Base-by-base conservation (phyloP, 2,797 vertebrate species). In the Diplodus sargus region DNA sequence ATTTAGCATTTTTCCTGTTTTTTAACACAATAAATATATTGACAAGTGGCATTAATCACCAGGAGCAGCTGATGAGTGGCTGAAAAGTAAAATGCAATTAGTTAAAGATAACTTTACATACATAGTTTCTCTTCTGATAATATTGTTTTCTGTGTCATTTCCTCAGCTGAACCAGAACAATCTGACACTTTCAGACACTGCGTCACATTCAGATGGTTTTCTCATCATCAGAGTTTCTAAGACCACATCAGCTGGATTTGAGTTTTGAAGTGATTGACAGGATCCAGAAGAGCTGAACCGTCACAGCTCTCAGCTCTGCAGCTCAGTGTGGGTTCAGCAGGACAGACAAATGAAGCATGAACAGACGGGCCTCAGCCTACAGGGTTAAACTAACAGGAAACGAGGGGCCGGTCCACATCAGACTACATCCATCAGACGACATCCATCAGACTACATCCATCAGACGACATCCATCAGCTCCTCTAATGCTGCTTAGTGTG, bases 321-420 rank as follows among this genome's bases (percentile, higher is more conserved):
- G 1, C 34, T 62, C 48, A 45, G 59, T 43, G 5, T 13, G 16
- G 15, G 4, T 14, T 47, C 16, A 49, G 47, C 51, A 13, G 34
- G 42, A 4, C 43, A 3, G 48, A 49, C 65, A 30, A 4, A n/a
- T 1, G 34, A 42, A 42, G 58, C 34, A 5, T 20, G 34, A 61
- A 3, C 45, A 65, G 9, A 65, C 14, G 42, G 52, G 60, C 28
- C n/a, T 47, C 52, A 3, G 4, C 28, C 17, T 22, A 18, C 12
- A 28, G 47, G 69, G 22, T n/a, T 52, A 18, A 39, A 15, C 22
- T 48, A 13, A 42, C 49, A 66, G 72, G 75, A 75, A 57, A 34
- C 34, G 10, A 2, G 17, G 30, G 57, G 28, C 47, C 53, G 17
- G n/a, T 25, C 59, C 52, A 5, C 48, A 18, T 25, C 30, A 14